A percentile compares a stretch with the other conserved stretches of the same genome.
Conservation (phyloP, 1,140 invertebrate species). For the Metaphire vulgaris region DNA sequence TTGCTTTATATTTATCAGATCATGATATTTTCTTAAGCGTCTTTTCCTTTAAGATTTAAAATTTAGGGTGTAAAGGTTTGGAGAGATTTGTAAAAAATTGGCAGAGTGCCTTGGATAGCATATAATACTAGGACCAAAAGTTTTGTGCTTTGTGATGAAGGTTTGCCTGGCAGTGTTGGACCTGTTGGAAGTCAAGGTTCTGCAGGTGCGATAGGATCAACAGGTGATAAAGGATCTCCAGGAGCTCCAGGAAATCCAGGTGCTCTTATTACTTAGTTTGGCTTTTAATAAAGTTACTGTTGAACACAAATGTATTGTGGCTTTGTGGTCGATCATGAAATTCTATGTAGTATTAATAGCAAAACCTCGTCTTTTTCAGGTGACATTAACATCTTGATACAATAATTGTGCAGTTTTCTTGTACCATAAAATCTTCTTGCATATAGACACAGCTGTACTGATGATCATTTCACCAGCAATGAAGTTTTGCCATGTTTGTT, state of each 20-base stretch:
- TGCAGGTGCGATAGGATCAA: constrained; percentile 8
- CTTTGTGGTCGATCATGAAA: background rate
- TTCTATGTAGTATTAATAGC: background rate
- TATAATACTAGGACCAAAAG: no score
- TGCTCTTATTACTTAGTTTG: background rate
- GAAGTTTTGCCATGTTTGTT: no score
- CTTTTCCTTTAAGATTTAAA: no score
- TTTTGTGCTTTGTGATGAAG: no score
- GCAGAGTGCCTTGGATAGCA: no score
- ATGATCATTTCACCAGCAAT: no score
- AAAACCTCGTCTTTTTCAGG: background rate
- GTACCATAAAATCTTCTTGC: no score
- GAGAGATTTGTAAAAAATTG: no score
- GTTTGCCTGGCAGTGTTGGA: constrained; percentile 16
- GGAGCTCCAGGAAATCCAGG: constrained; percentile 7
- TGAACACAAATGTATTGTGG: background rate
- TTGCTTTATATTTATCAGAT: no score
- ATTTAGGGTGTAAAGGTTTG: no score
- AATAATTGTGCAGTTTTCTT: background rate
- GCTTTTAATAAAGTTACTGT: background rate
- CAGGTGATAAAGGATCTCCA: constrained; percentile 4
- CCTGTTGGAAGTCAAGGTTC: constrained; percentile 13
- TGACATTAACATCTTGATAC: background rate
- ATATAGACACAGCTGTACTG: no score
- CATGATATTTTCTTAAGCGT: no score